phyloP scores from a whole-genome alignment of 2,113 vertebrate species.

The Phylloscopus whistleri region DNA sequence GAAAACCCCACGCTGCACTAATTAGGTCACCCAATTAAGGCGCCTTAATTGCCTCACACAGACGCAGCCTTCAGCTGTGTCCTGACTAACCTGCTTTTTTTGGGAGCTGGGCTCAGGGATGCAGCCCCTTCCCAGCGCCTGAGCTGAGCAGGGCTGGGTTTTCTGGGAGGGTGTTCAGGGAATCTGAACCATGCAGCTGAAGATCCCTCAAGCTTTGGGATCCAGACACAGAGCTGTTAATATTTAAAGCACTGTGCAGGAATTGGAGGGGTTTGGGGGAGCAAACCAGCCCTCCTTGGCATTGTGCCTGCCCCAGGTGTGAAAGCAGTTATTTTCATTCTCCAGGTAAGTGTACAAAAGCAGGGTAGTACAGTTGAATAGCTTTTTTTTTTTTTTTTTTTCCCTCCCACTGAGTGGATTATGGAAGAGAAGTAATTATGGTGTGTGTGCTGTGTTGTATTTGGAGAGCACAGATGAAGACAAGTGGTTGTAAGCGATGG shows the following conservation, averaged over 20 bases:
- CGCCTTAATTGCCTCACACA: neutral
- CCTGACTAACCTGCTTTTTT: neutral
- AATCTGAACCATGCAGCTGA: accelerated
- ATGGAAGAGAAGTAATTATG: neutral
- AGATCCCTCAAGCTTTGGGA: neutral
- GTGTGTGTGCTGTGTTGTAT: neutral
- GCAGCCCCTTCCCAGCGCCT: neutral
- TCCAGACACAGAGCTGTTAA: neutral
- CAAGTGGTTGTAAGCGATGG: neutral
- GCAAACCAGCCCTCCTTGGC: neutral
- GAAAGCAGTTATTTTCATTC: neutral
- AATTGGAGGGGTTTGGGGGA: neutral
- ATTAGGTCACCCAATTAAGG: slow-evolving; percentile 54
- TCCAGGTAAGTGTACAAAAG: neutral
- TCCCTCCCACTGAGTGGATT: neutral
- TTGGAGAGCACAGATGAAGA: neutral
- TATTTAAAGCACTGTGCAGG: neutral
- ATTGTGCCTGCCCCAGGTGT: neutral
- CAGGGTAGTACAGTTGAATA: neutral
- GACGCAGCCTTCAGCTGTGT: neutral
- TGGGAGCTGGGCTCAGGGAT: neutral
- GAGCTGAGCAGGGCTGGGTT: neutral
- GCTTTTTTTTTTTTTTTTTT: neutral
- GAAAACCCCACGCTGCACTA: neutral
- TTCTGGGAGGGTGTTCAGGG: neutral